phyloP scores from a whole-genome alignment of 2,113 vertebrate genomes.

The Muntiacus reevesi region DNA sequence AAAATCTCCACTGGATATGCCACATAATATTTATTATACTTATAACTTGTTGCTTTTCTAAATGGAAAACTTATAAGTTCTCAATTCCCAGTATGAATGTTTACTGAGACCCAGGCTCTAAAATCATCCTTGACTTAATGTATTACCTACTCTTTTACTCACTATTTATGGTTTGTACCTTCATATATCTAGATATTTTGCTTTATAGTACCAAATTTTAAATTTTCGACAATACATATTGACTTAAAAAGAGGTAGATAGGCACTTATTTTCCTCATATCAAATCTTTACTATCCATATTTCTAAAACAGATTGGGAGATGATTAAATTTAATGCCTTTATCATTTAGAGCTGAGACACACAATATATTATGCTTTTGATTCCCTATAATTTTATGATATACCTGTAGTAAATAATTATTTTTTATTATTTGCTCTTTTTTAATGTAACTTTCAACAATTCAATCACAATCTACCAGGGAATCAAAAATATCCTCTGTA shows the following conservation, averaged over 20 bases:
- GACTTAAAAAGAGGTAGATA: neutral
- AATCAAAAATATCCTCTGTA: neutral
- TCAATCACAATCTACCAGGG: neutral
- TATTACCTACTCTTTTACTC: neutral
- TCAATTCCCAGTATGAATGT: neutral
- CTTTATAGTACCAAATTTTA: neutral
- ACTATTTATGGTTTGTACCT: neutral
- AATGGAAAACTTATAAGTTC: neutral
- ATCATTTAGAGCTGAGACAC: neutral
- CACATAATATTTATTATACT: neutral
- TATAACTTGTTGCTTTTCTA: neutral
- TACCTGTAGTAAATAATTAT: neutral
- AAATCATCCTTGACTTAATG: neutral
- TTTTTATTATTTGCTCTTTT: neutral
- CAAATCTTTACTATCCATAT: neutral
- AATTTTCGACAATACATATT: neutral
- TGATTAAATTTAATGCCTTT: neutral
- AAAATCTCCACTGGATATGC: neutral
- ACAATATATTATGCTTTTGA: neutral
- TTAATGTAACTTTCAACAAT: neutral
- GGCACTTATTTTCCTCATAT: neutral
- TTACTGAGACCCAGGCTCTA: neutral
- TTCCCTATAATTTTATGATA: neutral
- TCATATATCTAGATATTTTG: neutral
- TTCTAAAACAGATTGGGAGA: neutral